phyloP scores from a whole-genome alignment of 2,888 invertebrate species.

The Amphipyra tragopoginis region DNA sequence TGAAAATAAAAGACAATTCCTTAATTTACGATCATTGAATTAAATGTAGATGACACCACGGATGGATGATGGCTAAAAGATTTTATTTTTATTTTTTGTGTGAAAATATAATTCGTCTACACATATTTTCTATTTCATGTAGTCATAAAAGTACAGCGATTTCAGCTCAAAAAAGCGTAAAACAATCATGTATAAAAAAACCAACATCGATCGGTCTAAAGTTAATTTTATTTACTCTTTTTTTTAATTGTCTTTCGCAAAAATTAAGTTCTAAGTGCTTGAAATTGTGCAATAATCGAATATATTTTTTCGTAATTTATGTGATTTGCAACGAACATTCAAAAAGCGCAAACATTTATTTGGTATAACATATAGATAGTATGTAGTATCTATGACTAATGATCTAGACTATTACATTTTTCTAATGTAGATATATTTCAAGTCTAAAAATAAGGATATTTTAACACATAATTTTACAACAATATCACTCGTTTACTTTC shows the following conservation, averaged over 20 bases:
- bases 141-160: slow-evolving; percentile 22
- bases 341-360: slow-evolving; percentile 68
- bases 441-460: slow-evolving; percentile 83
- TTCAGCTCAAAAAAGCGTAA: slow-evolving; percentile 41
- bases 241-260: slow-evolving; percentile 26
- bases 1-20: slow-evolving; percentile 43
- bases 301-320: slow-evolving; percentile 42
- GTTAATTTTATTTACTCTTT: slow-evolving; percentile 8
- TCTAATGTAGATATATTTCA: slow-evolving; percentile 77
- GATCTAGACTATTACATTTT: slow-evolving; percentile 65
- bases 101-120: slow-evolving; percentile 48
- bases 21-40: slow-evolving; percentile 33
- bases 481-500: slow-evolving; percentile 71
- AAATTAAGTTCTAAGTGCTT: slow-evolving; percentile 62
- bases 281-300: slow-evolving; percentile 60
- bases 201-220: background rate
- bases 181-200: slow-evolving; percentile 24
- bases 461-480: slow-evolving; percentile 69
- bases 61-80: slow-evolving; percentile 17
- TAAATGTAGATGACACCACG: slow-evolving; percentile 11
- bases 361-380: slow-evolving; percentile 30
- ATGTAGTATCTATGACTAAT: slow-evolving; percentile 39
- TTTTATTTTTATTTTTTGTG: slow-evolving; percentile 22
- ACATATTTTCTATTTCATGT: slow-evolving; percentile 34
- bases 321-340: slow-evolving; percentile 69